These are phyloP conservation scores for Sebastolobus alascanus DNA, from an alignment of 2,797 vertebrate species.

Conservation along the genomic window DNA sequence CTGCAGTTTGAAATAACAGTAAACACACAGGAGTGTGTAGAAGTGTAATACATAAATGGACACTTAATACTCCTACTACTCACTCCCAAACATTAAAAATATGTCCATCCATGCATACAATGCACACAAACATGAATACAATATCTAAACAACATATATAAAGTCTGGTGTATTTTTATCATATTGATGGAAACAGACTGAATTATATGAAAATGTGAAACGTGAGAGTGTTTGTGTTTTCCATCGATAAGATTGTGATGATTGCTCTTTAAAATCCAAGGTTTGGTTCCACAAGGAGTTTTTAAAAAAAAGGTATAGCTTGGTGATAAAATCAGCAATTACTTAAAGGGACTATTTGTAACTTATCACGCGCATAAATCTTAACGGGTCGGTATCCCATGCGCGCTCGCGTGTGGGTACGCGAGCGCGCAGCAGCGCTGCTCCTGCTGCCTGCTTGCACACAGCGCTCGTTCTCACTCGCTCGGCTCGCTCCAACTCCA, in stretches of 20 bases:
- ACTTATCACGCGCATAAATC: no score
- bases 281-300: not conserved
- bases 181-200: not conserved
- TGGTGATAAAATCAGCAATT: not conserved
- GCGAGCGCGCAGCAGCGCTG: no score
- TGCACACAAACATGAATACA: not conserved
- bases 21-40: constrained; percentile 7
- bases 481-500: no score
- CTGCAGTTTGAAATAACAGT: constrained; percentile 28
- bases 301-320: not conserved
- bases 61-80: not conserved
- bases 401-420: no score
- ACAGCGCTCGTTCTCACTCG: no score
- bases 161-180: not conserved
- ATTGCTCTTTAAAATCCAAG: not conserved
- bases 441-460: no score
- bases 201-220: not conserved
- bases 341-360: no score
- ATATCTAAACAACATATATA: not conserved
- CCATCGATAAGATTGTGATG: not conserved
- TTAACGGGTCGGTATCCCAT: no score
- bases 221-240: not conserved
- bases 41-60: constrained; percentile 12
- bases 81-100: not conserved
- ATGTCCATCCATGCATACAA: not conserved